Conservation (phyloP, 2,797 vertebrate genomes). For the Poecilia velifera region DNA sequence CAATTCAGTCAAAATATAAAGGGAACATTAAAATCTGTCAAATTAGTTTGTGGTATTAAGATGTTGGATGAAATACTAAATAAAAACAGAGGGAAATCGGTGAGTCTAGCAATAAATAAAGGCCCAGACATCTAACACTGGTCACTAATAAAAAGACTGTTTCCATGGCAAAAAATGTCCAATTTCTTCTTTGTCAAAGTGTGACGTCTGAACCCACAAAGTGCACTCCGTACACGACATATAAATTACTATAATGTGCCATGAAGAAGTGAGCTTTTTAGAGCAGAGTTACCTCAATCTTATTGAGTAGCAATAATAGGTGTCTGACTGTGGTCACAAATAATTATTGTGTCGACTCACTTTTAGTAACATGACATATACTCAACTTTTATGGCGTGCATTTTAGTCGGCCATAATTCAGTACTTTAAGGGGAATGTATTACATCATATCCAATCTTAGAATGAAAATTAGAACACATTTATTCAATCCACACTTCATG, state of each 20-base stretch:
- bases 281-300: background rate
- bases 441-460: background rate
- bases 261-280: background rate
- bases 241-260: background rate
- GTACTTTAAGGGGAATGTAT: background rate
- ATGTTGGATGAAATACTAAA: background rate
- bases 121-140: background rate
- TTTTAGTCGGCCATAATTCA: background rate
- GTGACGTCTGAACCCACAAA: background rate
- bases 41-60: background rate
- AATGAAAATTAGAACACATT: background rate
- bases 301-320: no score
- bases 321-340: background rate
- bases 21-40: background rate
- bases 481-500: background rate
- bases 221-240: background rate
- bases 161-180: background rate
- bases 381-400: background rate
- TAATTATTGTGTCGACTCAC: background rate
- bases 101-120: background rate
- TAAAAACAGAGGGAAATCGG: background rate
- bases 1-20: background rate
- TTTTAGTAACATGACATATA: background rate
- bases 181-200: background rate
- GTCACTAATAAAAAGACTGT: background rate